These are phyloP conservation scores for Megaleporinus macrocephalus DNA, from an alignment of 2,113 vertebrate genomes.

Conservation along the genomic window DNA sequence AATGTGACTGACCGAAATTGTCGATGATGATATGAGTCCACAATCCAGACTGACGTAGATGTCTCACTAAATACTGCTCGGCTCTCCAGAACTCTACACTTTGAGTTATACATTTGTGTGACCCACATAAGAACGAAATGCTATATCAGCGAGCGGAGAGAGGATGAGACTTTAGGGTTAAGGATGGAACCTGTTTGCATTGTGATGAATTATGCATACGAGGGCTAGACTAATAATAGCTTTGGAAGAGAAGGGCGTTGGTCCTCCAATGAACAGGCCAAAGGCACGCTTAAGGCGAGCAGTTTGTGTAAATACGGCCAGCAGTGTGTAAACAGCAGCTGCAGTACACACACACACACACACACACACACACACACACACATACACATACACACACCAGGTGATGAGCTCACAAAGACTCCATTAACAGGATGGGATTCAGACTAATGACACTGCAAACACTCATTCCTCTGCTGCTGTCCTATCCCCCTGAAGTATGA, in stretches of 20 bases:
- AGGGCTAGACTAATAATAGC: slow-evolving; percentile 79
- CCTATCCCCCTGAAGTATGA: slow-evolving; percentile 76
- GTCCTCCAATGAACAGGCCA: slow-evolving; percentile 50
- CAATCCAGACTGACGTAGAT: background rate
- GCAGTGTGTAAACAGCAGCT: slow-evolving; percentile 84
- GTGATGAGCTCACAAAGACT: slow-evolving; percentile 45
- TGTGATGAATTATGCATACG: slow-evolving; percentile 70
- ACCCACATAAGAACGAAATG: slow-evolving; percentile 27
- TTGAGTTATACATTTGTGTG: background rate
- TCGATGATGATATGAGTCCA: background rate
- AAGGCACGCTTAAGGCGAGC: slow-evolving; percentile 62
- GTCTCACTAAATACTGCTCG: slow-evolving; percentile 6
- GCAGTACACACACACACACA: slow-evolving; percentile 66
- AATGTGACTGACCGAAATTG: background rate
- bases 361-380: slow-evolving; percentile 69
- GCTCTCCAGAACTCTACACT: background rate
- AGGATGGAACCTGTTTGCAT: slow-evolving; percentile 53
- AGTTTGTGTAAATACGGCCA: slow-evolving; percentile 90
- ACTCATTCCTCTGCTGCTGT: slow-evolving; percentile 57
- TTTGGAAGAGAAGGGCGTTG: slow-evolving; percentile 49
- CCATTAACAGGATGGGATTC: slow-evolving; percentile 51
- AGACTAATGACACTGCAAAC: slow-evolving; percentile 53
- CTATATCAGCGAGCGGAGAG: slow-evolving; percentile 16
- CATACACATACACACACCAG: slow-evolving; percentile 29
- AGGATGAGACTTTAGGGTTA: slow-evolving; percentile 37